phyloP scores from a whole-genome alignment of 1,140 invertebrate genomes.

The Zaprionus vittiger region DNA sequence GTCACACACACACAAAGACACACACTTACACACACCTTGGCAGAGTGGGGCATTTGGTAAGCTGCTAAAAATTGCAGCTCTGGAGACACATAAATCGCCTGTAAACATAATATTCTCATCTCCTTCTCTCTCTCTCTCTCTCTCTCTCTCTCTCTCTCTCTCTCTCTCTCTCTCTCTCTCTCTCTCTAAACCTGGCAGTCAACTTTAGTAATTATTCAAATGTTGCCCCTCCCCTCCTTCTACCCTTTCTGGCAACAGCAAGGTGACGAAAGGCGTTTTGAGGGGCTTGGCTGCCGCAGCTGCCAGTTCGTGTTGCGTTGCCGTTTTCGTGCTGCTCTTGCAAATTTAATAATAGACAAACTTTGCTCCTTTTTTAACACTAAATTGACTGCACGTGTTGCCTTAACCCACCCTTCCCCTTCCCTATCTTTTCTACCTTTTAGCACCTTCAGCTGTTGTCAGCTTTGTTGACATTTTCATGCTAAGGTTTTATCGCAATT shows the following conservation, averaged over 20 bases:
- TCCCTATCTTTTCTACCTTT: no score
- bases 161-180: background rate
- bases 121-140: background rate
- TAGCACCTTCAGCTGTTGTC: constrained; percentile 29
- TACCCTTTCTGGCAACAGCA: no score
- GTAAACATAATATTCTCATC: constrained; percentile 21
- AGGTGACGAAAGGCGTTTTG: constrained; percentile 61
- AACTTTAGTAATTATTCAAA: constrained; percentile 82
- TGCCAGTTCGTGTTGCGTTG: constrained; percentile 46
- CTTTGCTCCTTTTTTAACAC: constrained; percentile 50
- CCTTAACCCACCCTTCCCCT: background rate
- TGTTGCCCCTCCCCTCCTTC: constrained; percentile 16
- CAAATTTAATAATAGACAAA: constrained; percentile 74
- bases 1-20: constrained; percentile 6
- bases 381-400: constrained; percentile 46
- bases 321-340: constrained; percentile 37
- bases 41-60: constrained; percentile 25
- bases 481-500: constrained; percentile 43
- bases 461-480: constrained; percentile 48
- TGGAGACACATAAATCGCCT: constrained; percentile 67
- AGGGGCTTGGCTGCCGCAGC: constrained; percentile 44
- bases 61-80: constrained; percentile 46
- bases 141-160: constrained; percentile 1
- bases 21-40: constrained; percentile 5
- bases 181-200: constrained; percentile 19